Percentiles rank a stretch among this genome's conserved stretches.
phyloP scores from a whole-genome alignment of 2,113 vertebrate genomes.

The Xenus cinereus region DNA sequence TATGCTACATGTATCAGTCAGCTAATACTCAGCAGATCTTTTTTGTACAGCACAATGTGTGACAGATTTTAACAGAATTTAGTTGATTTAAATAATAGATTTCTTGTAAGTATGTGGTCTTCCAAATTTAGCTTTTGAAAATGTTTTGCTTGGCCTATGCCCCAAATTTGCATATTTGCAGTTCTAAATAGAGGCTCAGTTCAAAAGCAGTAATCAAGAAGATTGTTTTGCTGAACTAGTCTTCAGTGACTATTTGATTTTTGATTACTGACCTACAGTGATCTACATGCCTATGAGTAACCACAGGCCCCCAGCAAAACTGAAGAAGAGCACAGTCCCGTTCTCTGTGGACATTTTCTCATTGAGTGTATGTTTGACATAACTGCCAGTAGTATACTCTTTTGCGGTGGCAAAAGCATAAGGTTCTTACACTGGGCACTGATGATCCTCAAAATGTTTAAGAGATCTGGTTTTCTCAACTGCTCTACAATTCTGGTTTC shows the following conservation, averaged over 20 bases:
- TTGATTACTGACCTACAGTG: background rate
- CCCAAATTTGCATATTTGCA: accelerated
- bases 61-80: background rate
- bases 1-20: background rate
- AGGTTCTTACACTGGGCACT: background rate
- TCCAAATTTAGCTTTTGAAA: background rate
- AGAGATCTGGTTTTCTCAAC: background rate
- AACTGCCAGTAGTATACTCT: background rate
- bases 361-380: background rate
- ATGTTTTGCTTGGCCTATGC: background rate
- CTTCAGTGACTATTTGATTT: background rate
- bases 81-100: background rate
- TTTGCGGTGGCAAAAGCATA: background rate
- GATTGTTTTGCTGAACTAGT: background rate
- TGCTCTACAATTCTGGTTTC: background rate
- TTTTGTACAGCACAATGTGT: background rate
- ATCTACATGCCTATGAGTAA: background rate
- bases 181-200: background rate
- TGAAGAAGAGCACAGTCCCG: background rate
- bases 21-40: background rate
- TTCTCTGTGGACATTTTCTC: background rate
- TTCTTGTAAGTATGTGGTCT: background rate
- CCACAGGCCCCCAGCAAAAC: background rate
- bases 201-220: background rate
- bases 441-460: background rate